These are phyloP conservation scores for Ellobium chinense DNA, from an alignment of 2,888 invertebrate genomes.

Conservation along the genomic window DNA sequence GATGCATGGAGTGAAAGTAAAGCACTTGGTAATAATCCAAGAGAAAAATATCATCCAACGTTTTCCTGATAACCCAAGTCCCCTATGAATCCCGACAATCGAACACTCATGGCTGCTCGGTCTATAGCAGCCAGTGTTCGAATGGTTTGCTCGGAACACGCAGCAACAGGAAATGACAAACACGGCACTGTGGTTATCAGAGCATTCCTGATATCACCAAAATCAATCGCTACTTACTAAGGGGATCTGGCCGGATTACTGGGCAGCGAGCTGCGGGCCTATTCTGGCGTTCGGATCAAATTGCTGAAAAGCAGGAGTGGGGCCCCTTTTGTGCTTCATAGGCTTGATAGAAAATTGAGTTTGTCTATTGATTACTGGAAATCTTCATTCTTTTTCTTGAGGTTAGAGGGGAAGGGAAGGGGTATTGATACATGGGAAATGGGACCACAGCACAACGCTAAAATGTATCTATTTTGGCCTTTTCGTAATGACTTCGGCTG, in stretches of 20 bases:
- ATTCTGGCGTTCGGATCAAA: neutral
- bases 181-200: constrained; percentile 14
- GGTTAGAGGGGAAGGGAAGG: too few species aligned
- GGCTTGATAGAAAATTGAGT: constrained; percentile 18
- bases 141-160: neutral
- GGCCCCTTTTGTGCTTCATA: neutral
- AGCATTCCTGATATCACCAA: neutral
- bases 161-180: constrained; percentile 15
- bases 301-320: neutral
- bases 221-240: constrained; percentile 14
- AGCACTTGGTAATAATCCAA: neutral
- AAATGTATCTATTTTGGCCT: neutral
- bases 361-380: constrained; percentile 15
- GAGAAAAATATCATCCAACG: neutral
- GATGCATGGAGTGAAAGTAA: neutral
- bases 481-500: neutral
- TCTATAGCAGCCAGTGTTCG: neutral
- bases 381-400: too few species aligned
- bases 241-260: neutral
- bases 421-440: too few species aligned
- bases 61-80: neutral
- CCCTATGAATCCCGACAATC: neutral
- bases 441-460: neutral
- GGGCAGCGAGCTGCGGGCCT: neutral
- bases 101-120: neutral